A percentile compares a stretch with the other conserved stretches of the same genome.
These are phyloP conservation scores for Apotomis turbidana DNA, from an alignment of 2,888 invertebrate species.

Conservation along the genomic window DNA sequence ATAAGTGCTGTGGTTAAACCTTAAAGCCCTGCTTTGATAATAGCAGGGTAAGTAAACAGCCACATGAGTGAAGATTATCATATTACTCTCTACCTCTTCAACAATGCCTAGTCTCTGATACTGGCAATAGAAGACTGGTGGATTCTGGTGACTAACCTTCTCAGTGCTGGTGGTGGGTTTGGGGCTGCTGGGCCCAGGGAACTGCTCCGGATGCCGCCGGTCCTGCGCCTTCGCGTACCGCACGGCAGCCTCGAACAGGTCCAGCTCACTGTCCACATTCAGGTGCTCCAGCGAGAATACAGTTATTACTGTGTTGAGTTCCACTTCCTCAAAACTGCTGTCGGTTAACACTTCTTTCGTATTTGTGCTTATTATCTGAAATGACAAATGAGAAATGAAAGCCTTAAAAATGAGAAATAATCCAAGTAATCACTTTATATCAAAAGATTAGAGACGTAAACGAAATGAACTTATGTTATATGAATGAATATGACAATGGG, in stretches of 20 bases:
- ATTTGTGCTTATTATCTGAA: constrained; percentile 89
- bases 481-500: too few relatives aligned
- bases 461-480: too few relatives aligned
- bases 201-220: constrained; percentile 63
- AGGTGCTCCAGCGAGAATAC: constrained; percentile 90
- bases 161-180: constrained; percentile 72
- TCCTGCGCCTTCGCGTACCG: constrained; percentile 76
- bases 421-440: too few relatives aligned
- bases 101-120: too few relatives aligned
- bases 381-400: background rate
- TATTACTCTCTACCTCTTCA: too few relatives aligned
- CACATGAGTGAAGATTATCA: too few relatives aligned
- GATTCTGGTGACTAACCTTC: constrained; percentile 46
- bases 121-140: too few relatives aligned
- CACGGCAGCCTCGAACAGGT: constrained; percentile 89
- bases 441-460: too few relatives aligned
- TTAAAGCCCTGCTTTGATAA: too few relatives aligned
- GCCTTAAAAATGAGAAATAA: too few relatives aligned
- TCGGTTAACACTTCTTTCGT: constrained; percentile 90
- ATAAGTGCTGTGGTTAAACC: too few relatives aligned
- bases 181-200: constrained; percentile 66
- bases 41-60: too few relatives aligned
- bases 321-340: constrained; percentile 90
- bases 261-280: constrained; percentile 89
- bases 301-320: constrained; percentile 88